Evolutionary conservation across 2,888 invertebrate genomes (phyloP), one percentile per base, ranked within the genome.

Genomic region (Cephalotes varians): DNA sequence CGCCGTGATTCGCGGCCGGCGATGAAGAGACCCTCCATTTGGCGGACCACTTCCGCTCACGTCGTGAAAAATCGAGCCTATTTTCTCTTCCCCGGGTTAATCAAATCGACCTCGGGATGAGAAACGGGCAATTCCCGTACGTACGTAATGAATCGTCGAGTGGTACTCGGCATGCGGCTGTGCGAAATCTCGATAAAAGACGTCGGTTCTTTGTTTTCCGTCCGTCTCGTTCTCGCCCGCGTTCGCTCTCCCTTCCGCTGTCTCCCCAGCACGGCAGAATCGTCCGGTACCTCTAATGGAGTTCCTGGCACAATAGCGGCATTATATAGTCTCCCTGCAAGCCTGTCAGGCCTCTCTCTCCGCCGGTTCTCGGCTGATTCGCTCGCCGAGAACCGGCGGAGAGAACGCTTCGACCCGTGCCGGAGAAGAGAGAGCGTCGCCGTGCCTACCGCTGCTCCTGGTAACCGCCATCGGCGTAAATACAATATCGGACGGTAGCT

Each of bases 221-320:
- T 25, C 80, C 81, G 74, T 81, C 62, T 86, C 21, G 9, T 51
- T 51, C 69, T 62, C 60, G 18, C 58, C 21, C 37, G 40, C 40
- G 6, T 51, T 69, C 54, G 56, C 40, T 56, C 44, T 18, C 34
- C 28, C 10, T 54, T 34, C 25, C 18, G 67, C 71, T 82, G 47
- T 72, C 49, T 84, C 37, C 18, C 44, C 56, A 47, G 56, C 56
- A 31, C 58, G 37, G 65, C 47, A 64, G 86, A 84, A 84, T 86
- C 81, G 83, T 49, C 72, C 47, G 77, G 25, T 47, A 25, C 31
- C 62, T 74, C 83, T 85, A 90, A 90, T 90, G 86, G 88, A 90
- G 90, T 90, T 87, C 69, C 77, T 69, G 21, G 83, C 54, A 89
- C 90, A 90, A 90, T 90, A 44, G 85, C 44, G 15, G 76, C 76